Evolutionary conservation across 1,140 invertebrate genomes (phyloP), one percentile per base, ranked within the genome.

Genomic region (Acromyrmex echinatior): DNA sequence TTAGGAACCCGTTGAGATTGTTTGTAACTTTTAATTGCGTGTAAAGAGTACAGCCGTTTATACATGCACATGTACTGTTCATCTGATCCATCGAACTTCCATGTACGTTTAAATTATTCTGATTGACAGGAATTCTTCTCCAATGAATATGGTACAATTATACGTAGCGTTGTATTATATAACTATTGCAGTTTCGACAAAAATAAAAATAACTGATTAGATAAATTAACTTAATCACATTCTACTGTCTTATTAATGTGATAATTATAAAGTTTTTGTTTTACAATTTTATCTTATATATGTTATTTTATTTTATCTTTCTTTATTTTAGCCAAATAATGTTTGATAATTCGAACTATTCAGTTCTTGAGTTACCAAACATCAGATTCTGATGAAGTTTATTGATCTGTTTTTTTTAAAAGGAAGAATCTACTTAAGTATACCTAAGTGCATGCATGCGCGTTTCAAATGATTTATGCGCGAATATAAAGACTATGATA

Each of bases 201-300:
- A 62, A 84, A 84, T 84, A 84, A 74, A 82, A 35, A 60, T 82
- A 60, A 49, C 25, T 31, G 35, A 62, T 70, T 80, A 70, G 66
- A 25, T 21, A 25, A 70, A 21, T 68, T 14, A 45, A 28, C 14
- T 51, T 16, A 70, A 70, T 4, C 1, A 25, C 9, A 45, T 9
- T 49, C 6, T n/a, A 9, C 28, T 25, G 0, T 6, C 6, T 70
- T 45, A 4, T 49, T 51, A 16, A 9, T 2, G 7, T 35, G 9
- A 25, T 49, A 49, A 70, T 1, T 0, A 16, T 21, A 25, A 49
- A 45, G 0, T 5, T 21, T 68, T 39, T 5, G 16, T 62, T 62
- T 62, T 6, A 31, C 49, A 12, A 12, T 7, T 35, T 39, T 66
- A 21, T 66, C 14, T 21, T 39, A 1, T 18, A 63, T 45, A 45